Evolutionary conservation across 2,113 vertebrate species (phyloP).

Genomic region (Notiomystis cincta): DNA sequence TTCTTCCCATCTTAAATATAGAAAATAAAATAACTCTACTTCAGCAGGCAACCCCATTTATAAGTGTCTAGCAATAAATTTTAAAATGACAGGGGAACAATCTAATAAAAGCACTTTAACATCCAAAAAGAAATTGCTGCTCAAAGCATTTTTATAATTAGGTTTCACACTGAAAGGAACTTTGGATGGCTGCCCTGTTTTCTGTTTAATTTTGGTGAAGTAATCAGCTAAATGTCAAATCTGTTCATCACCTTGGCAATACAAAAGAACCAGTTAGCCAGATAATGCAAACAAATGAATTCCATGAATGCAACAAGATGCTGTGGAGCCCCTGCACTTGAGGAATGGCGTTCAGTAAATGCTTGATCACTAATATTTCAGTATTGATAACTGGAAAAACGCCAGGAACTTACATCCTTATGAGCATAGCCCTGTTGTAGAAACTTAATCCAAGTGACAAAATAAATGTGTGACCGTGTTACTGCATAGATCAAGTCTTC

Average conservation of each 20-base stretch:
- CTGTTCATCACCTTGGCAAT: constrained; percentile 55
- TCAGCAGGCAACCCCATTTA: constrained; percentile 33
- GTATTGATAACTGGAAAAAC: neutral
- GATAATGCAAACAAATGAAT: constrained; percentile 37
- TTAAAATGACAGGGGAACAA: constrained; percentile 71
- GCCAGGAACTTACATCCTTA: neutral
- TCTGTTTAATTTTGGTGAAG: constrained; percentile 59
- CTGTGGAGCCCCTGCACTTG: neutral
- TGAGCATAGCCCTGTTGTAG: neutral
- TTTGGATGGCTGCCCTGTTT: constrained; percentile 64
- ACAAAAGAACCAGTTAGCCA: constrained; percentile 22
- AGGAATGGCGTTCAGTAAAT: constrained; percentile 22
- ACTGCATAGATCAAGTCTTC: neutral
- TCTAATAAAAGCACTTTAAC: constrained; percentile 76
- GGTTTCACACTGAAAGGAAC: constrained; percentile 66
- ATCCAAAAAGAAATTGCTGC: constrained; percentile 72
- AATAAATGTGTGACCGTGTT: neutral
- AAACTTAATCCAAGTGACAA: constrained; percentile 16
- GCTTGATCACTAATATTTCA: neutral
- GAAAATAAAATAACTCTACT: constrained; percentile 5
- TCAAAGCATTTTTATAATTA: constrained; percentile 78
- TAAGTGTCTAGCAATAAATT: constrained; percentile 63
- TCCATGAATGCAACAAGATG: constrained; percentile 31
- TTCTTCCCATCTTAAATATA: neutral
- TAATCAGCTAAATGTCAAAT: constrained; percentile 54